phyloP scores from a whole-genome alignment of 1,140 invertebrate genomes.

The Varroa destructor region DNA sequence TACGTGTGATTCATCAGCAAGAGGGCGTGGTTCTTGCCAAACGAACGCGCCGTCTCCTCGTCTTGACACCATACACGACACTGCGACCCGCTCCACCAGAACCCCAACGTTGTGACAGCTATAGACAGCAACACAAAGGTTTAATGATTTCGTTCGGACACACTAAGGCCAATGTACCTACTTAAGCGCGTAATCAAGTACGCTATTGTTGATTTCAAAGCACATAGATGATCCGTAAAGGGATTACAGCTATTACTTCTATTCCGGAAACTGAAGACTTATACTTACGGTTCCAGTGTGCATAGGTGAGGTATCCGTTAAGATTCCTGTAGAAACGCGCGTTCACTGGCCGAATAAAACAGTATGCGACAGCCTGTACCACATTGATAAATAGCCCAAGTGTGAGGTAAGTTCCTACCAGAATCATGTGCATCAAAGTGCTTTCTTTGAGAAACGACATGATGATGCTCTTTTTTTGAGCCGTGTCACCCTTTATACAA shows the following conservation, averaged over 20 bases:
- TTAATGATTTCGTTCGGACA: slow-evolving; percentile 14
- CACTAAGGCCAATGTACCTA: neutral
- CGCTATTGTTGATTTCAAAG: slow-evolving; percentile 6
- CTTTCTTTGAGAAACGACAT: neutral
- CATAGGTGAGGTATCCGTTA: slow-evolving; percentile 78
- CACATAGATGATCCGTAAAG: too few relatives aligned
- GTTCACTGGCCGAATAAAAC: slow-evolving; percentile 57
- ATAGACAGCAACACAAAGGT: slow-evolving; percentile 38
- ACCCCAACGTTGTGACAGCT: slow-evolving; percentile 80
- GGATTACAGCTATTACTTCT: too few relatives aligned
- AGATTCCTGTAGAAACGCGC: slow-evolving; percentile 67
- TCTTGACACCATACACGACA: slow-evolving; percentile 60
- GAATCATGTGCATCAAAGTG: slow-evolving; percentile 52
- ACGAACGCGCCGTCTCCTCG: slow-evolving; percentile 59
- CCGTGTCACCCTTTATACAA: too few relatives aligned
- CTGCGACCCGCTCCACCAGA: slow-evolving; percentile 77
- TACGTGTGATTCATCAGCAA: slow-evolving; percentile 88
- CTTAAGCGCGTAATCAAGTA: slow-evolving; percentile 26
- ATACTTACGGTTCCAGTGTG: slow-evolving; percentile 76
- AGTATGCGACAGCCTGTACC: slow-evolving; percentile 59
- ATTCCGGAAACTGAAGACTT: too few relatives aligned
- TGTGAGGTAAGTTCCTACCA: slow-evolving; percentile 74
- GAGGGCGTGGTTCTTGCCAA: slow-evolving; percentile 73
- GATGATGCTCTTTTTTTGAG: too few relatives aligned
- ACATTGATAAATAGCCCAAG: slow-evolving; percentile 75